Percentiles rank a stretch among this genome's conserved stretches.
Conservation (phyloP, 2,888 invertebrate genomes). For the Cylloceria caligata region DNA sequence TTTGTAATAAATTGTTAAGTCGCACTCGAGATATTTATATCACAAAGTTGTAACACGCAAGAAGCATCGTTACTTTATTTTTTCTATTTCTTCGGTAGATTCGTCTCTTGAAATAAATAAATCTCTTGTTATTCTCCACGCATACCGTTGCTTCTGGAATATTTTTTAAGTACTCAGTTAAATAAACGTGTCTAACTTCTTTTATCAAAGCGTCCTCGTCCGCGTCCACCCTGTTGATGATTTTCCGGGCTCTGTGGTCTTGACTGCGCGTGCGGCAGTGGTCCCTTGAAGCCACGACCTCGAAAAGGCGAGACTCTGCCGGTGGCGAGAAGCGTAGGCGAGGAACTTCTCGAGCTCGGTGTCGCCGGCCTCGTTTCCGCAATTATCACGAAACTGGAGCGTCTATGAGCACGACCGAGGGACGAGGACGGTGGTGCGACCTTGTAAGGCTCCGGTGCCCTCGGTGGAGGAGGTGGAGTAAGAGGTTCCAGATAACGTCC, state of each 20-base stretch:
- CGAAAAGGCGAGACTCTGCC: slow-evolving; percentile 88
- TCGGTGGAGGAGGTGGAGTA: slow-evolving; percentile 78
- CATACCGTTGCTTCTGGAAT: too few relatives aligned
- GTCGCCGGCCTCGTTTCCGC: slow-evolving; percentile 86
- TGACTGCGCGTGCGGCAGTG: slow-evolving; percentile 84
- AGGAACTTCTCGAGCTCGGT: slow-evolving; percentile 85
- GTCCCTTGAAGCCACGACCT: slow-evolving; percentile 86
- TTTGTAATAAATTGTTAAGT: neutral
- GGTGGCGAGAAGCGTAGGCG: slow-evolving; percentile 79
- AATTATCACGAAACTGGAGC: slow-evolving; percentile 90
- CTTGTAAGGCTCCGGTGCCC: slow-evolving; percentile 83
- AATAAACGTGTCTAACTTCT: slow-evolving; percentile 70
- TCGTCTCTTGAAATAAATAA: too few relatives aligned
- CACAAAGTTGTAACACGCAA: too few relatives aligned
- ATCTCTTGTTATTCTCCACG: too few relatives aligned
- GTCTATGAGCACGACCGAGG: slow-evolving; percentile 87
- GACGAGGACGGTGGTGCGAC: slow-evolving; percentile 80
- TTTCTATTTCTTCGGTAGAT: too few relatives aligned
- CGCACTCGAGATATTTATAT: too few relatives aligned
- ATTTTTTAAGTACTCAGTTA: too few relatives aligned
- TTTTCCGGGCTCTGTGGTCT: slow-evolving; percentile 86
- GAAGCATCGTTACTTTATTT: too few relatives aligned
- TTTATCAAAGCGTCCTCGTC: slow-evolving; percentile 70
- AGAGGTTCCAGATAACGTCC: slow-evolving; percentile 66
- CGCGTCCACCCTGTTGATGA: slow-evolving; percentile 54